These are phyloP conservation scores for Siderastrea radians DNA, from an alignment of 92 coral and sea anemone species.

Conservation along the genomic window DNA sequence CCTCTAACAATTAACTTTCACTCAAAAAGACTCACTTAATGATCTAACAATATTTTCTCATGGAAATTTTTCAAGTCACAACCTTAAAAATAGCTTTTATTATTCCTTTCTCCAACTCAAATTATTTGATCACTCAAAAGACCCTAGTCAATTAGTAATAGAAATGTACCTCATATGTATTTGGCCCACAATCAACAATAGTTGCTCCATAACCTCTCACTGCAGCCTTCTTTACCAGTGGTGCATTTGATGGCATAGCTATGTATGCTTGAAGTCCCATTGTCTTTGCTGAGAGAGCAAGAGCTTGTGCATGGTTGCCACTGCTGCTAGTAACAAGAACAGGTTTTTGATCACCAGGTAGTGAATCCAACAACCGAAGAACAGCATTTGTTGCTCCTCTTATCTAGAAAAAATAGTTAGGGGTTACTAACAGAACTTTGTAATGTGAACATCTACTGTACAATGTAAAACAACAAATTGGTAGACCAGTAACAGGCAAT, in stretches of 20 bases:
- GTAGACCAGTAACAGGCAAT: too few species aligned
- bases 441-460: too few species aligned
- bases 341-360: conserved; percentile 63
- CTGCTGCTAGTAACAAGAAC: conserved; percentile 95
- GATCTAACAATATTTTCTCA: too few species aligned
- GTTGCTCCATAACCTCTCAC: conserved; percentile 93
- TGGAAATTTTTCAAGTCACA: too few species aligned
- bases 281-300: conserved; percentile 92
- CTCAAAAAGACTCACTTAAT: too few species aligned
- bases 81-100: too few species aligned
- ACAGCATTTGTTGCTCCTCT: conserved; percentile 99
- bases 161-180: neutral
- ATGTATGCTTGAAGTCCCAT: conserved; percentile 87
- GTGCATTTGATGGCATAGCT: conserved; percentile 95
- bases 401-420: conserved; percentile 59
- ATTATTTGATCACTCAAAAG: too few species aligned
- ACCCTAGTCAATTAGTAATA: too few species aligned
- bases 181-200: conserved; percentile 86
- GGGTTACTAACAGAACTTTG: too few species aligned
- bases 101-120: too few species aligned
- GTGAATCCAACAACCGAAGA: conserved; percentile 66
- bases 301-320: conserved; percentile 98
- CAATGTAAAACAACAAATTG: too few species aligned
- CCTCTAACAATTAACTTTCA: too few species aligned
- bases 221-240: conserved; percentile 90